Evolutionary conservation across 1,140 invertebrate genomes (phyloP).

Genomic region (Drosophila micromelanica): DNA sequence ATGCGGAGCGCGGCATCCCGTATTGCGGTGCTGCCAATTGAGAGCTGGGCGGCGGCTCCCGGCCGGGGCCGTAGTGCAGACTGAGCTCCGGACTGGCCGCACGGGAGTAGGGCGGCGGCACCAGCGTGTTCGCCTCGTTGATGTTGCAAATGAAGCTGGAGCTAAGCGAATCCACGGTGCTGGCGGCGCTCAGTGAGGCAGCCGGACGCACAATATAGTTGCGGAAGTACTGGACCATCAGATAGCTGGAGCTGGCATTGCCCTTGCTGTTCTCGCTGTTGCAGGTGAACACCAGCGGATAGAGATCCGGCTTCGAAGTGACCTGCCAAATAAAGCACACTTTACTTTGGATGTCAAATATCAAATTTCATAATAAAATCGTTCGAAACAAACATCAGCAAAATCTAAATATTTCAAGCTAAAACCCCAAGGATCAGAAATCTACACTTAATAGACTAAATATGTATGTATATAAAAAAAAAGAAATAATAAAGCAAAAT

Average conservation of each 20-base stretch:
- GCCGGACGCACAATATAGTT: slow-evolving; percentile 89
- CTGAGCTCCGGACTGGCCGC: slow-evolving; percentile 89
- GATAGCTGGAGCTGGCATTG: slow-evolving; percentile 89
- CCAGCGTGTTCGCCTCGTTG: slow-evolving; percentile 91
- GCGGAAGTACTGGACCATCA: slow-evolving; percentile 93
- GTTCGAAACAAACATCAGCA: too few species aligned
- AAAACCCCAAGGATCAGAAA: too few species aligned
- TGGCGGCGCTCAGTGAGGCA: slow-evolving; percentile 91
- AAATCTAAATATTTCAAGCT: too few species aligned
- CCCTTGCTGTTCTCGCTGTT: slow-evolving; percentile 87
- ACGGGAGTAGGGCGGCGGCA: slow-evolving; percentile 92
- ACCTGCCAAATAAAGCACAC: slow-evolving; percentile 85
- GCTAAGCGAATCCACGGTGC: slow-evolving; percentile 92
- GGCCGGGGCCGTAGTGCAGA: slow-evolving; percentile 79
- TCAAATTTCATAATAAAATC: too few species aligned
- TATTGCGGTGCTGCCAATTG: slow-evolving; percentile 16
- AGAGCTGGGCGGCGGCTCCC: slow-evolving; percentile 51
- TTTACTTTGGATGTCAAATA: not conserved
- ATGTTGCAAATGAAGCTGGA: slow-evolving; percentile 93
- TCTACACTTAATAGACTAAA: too few species aligned
- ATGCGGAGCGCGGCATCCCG: slow-evolving; percentile 71
- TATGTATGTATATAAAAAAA: too few species aligned
- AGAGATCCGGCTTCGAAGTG: slow-evolving; percentile 92
- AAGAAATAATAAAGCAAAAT: too few species aligned
- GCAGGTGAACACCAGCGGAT: slow-evolving; percentile 92